These are phyloP conservation scores for Micrasema minimum DNA, from an alignment of 1,140 invertebrate genomes.

Conservation along the genomic window DNA sequence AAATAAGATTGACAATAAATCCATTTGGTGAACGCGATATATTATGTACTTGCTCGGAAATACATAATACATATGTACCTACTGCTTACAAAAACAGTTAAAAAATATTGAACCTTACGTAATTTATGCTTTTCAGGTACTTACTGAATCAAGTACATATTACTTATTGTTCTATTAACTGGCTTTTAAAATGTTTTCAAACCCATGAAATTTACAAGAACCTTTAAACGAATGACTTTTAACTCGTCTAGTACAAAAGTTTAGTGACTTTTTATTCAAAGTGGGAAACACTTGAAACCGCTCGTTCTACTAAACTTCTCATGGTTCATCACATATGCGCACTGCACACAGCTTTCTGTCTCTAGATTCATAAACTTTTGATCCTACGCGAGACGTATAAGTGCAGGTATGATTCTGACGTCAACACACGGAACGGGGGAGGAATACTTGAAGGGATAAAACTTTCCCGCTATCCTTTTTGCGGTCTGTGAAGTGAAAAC, in stretches of 20 bases:
- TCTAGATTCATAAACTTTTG: constrained; percentile 47
- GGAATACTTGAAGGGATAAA: not conserved
- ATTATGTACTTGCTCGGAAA: too few species aligned
- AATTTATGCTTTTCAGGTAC: too few species aligned
- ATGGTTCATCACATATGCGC: constrained; percentile 15
- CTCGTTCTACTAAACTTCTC: constrained; percentile 22
- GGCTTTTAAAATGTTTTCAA: too few species aligned
- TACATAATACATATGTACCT: too few species aligned
- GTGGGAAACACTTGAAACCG: not conserved
- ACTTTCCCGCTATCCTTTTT: constrained; percentile 7
- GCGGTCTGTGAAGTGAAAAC: not conserved
- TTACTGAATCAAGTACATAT: too few species aligned
- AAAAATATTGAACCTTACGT: too few species aligned
- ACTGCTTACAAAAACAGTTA: too few species aligned
- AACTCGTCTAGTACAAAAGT: not conserved
- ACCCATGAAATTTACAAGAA: too few species aligned
- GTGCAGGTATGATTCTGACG: constrained; percentile 27
- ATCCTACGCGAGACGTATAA: constrained; percentile 32
- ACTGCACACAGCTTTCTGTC: constrained; percentile 24
- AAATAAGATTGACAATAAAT: too few species aligned
- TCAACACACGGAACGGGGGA: constrained; percentile 1
- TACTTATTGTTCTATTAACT: too few species aligned
- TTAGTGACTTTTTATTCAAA: constrained; percentile 14
- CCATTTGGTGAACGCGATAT: too few species aligned
- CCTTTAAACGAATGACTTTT: too few species aligned